These are phyloP conservation scores for Stenchaetothrips biformis DNA, from an alignment of 2,888 invertebrate species.

Conservation along the genomic window DNA sequence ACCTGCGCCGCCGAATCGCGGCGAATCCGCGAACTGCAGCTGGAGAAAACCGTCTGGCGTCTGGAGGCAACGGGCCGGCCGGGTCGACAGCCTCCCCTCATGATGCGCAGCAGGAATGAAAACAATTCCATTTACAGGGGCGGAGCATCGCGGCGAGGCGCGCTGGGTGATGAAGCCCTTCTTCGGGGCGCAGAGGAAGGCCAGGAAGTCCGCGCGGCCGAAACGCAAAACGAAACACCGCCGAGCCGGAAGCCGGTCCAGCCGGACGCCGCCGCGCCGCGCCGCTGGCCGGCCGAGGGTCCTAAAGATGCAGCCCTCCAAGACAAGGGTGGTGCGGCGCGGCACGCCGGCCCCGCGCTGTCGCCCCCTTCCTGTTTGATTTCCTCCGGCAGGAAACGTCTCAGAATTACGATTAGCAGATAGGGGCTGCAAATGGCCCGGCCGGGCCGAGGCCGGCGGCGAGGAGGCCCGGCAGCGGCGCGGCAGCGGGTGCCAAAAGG, in stretches of 20 bases:
- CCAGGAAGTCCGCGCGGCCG: background rate
- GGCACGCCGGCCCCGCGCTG: background rate
- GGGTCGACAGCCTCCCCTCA: background rate
- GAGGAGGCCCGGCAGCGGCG: background rate
- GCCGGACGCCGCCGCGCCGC: too few relatives aligned
- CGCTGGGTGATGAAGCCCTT: background rate
- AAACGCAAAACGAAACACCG: too few relatives aligned
- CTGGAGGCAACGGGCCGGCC: background rate
- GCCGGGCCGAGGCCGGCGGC: background rate
- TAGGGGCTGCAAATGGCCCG: conserved; percentile 15
- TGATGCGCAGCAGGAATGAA: background rate
- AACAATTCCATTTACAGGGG: background rate
- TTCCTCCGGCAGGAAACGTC: conserved; percentile 20
- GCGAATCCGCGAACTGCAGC: background rate
- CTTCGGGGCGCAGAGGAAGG: background rate
- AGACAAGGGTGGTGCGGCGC: too few relatives aligned
- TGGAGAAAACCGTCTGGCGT: background rate
- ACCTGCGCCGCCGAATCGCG: background rate
- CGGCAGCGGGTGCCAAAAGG: background rate
- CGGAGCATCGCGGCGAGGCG: background rate
- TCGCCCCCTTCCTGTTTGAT: conserved; percentile 18
- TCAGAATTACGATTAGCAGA: conserved; percentile 23
- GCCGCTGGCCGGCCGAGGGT: too few relatives aligned
- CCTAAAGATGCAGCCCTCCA: too few relatives aligned
- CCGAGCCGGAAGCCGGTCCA: too few relatives aligned